Conservation (phyloP, 2,888 invertebrate species). For the Chirona hameri region DNA sequence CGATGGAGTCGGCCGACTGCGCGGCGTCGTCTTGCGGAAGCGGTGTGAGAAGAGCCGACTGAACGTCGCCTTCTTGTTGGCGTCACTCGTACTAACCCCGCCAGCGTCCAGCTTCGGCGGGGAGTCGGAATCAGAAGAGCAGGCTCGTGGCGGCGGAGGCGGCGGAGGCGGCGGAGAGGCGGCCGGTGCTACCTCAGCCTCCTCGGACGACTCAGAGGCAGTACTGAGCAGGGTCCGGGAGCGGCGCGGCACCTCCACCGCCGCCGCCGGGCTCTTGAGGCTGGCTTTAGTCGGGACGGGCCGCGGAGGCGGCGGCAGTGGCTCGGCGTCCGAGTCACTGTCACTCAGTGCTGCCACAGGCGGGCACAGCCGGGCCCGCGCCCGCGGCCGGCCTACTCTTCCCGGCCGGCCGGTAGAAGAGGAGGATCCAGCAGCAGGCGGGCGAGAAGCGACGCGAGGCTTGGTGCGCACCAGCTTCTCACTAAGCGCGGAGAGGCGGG, state of each 20-base stretch:
- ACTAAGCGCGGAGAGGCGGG: slow-evolving; percentile 3
- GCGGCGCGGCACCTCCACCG: no score
- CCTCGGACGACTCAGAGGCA: background rate
- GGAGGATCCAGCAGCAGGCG: no score
- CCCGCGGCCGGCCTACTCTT: background rate
- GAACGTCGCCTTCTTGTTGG: slow-evolving; percentile 29
- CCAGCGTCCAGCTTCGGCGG: slow-evolving; percentile 24
- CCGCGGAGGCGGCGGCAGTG: background rate
- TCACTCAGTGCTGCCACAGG: background rate
- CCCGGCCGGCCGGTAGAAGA: no score
- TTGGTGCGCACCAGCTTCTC: background rate
- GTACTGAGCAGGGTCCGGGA: background rate
- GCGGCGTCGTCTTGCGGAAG: background rate
- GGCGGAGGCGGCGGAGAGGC: background rate
- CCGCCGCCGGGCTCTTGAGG: background rate
- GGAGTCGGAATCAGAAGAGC: slow-evolving; percentile 25
- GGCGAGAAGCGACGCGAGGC: background rate
- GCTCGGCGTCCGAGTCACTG: background rate
- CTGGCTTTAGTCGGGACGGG: background rate
- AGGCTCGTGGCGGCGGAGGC: background rate
- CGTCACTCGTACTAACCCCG: slow-evolving; percentile 13
- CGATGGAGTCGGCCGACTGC: slow-evolving; percentile 23
- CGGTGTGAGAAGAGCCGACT: slow-evolving; percentile 25
- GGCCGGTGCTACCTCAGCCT: background rate
- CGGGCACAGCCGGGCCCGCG: background rate